These are phyloP conservation scores for Echinarachnius parma DNA, from an alignment of 53 echinoderm and acorn worm genomes.

Conservation along the genomic window DNA sequence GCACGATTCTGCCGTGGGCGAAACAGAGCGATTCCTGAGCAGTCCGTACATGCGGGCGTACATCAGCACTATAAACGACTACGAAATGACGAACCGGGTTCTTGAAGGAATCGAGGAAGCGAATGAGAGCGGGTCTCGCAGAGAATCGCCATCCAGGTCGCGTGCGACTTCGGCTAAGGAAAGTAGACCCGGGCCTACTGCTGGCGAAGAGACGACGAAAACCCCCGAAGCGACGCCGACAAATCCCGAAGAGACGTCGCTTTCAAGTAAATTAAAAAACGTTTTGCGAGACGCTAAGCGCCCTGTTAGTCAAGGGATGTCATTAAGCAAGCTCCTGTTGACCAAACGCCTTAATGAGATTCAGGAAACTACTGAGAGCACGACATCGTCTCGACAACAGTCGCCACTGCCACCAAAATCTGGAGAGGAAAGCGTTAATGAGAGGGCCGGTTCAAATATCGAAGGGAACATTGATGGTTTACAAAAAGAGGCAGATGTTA, in stretches of 20 bases:
- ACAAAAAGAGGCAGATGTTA: neutral
- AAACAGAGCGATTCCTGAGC: slow-evolving; percentile 65
- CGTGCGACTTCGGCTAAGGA: slow-evolving; percentile 21
- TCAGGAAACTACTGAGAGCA: slow-evolving; percentile 3
- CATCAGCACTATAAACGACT: slow-evolving; percentile 34
- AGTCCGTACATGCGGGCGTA: slow-evolving; percentile 61
- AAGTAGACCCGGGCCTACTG: neutral
- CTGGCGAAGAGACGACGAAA: neutral
- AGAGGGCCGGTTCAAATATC: too few relatives aligned
- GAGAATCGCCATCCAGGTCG: neutral
- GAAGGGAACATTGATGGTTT: neutral
- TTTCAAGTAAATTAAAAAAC: too few relatives aligned
- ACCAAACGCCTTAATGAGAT: slow-evolving; percentile 10
- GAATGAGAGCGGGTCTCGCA: neutral
- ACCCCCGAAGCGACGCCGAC: neutral
- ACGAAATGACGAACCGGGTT: slow-evolving; percentile 33
- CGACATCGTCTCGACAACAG: neutral
- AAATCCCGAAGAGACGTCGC: too few relatives aligned
- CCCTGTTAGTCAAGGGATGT: slow-evolving; percentile 5
- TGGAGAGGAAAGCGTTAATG: neutral
- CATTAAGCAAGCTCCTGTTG: neutral
- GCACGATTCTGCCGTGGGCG: slow-evolving; percentile 65
- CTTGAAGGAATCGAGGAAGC: slow-evolving; percentile 37
- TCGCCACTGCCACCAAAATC: neutral
- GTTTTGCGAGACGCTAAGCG: neutral